Conservation (phyloP, 2,797 vertebrate species). For the Linurgus olivaceus region DNA sequence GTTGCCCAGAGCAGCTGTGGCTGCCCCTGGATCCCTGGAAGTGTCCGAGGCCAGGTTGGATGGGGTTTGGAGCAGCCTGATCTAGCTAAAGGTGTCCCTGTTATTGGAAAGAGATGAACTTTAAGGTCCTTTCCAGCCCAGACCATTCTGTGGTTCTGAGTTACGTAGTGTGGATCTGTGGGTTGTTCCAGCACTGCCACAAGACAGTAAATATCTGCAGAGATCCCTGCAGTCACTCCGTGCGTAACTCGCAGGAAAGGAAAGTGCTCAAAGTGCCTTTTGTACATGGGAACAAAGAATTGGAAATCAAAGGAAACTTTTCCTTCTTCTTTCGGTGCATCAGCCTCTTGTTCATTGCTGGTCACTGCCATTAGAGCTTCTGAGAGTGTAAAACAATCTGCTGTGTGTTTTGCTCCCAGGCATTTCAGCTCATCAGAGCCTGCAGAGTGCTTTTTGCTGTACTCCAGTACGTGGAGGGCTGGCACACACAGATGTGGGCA, state of each 20-base stretch:
- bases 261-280: not conserved
- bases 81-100: not conserved
- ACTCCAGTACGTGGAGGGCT: not conserved
- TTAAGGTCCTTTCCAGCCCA: not conserved
- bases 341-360: not conserved
- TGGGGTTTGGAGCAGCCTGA: rapidly evolving
- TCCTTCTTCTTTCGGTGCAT: not conserved
- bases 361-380: not conserved
- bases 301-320: slow-evolving; percentile 9
- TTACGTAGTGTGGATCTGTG: not conserved
- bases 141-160: not conserved
- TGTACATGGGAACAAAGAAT: not conserved
- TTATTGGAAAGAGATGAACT: not conserved
- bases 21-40: not conserved
- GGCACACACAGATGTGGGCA: not conserved
- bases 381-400: not conserved
- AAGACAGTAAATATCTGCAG: not conserved
- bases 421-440: slow-evolving; percentile 13
- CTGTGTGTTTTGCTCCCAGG: slow-evolving; percentile 34
- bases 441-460: slow-evolving; percentile 49
- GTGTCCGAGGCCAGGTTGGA: not conserved
- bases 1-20: not conserved
- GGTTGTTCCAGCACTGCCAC: not conserved
- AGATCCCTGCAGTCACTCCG: not conserved
- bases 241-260: not conserved